A percentile compares a stretch with the other conserved stretches of the same genome.
Evolutionary conservation across 2,113 vertebrate species (phyloP).

Genomic region (Oreotragus oreotragus): DNA sequence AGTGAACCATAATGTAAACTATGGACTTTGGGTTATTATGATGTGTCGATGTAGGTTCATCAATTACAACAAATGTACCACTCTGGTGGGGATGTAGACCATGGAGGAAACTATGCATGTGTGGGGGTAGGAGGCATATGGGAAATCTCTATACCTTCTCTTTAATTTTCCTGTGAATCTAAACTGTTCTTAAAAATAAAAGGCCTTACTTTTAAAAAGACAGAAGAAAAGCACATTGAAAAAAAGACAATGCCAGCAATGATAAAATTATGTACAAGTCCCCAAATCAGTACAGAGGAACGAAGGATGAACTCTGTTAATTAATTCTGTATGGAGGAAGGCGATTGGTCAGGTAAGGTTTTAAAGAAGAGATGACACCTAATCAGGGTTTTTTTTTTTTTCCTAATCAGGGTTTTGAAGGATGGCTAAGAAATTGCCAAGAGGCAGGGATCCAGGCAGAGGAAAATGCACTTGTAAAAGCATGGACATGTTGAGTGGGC

Average conservation of each 20-base stretch:
- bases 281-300: conserved; percentile 33
- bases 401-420: background rate
- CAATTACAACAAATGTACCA: background rate
- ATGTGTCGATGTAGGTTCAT: background rate
- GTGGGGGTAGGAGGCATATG: background rate
- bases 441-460: background rate
- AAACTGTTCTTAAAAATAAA: background rate
- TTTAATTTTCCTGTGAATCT: background rate
- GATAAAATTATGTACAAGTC: background rate
- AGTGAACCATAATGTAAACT: background rate
- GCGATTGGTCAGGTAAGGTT: background rate
- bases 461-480: background rate
- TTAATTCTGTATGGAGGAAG: conserved; percentile 18
- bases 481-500: background rate
- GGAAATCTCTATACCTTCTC: background rate
- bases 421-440: no score
- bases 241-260: background rate
- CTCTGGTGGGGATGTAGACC: background rate
- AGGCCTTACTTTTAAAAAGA: background rate
- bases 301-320: background rate
- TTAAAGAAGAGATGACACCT: conserved; percentile 12
- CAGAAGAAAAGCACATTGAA: background rate
- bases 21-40: background rate
- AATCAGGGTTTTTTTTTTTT: background rate
- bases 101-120: background rate